Base-by-base conservation (phyloP, 2,113 vertebrate genomes). In the Oophaga pumilio region DNA sequence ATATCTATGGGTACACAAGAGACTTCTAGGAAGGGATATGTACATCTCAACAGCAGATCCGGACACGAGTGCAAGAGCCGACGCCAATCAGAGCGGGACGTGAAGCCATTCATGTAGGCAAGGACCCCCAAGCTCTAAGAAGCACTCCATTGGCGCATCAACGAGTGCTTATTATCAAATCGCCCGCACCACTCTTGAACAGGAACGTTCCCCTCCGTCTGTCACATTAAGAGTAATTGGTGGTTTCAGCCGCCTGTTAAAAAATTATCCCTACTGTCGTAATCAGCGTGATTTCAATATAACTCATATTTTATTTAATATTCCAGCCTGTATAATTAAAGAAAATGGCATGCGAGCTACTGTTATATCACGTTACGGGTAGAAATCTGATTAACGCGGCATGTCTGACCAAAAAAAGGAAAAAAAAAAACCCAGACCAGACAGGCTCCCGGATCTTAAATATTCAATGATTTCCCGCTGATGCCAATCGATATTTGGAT, bases 271-370 rank as follows among this genome's bases (percentile, higher is more conserved):
- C 85, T 14, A 43, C 62, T 69, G 77, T 69, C 76, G 11, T 73
- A 73, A 73, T 73, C 66, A 87, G 77, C 52, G 22, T 73, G 78
- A 81, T 59, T 53, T 59, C 84, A 76, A 60, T 76, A 62, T 15
- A 71, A 69, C 76, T 57, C 28, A 59, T 52, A 86, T 82, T 87
- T 87, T 87, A 81, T 87, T 87, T 81, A 87, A 87, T 81, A 81
- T 73, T 60, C 14, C 28, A 28, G 64, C 15, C 85, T 33, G 26
- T 74, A 49, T 68, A 86, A 69, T 86, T 83, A 83, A 68, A 66
- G 66, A 26, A 82, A 68, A 69, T 53, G 43, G 43, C n/a, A 53
- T 52, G 52, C n/a, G 6, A 66, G n/a, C n/a, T 14, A 52, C 43
- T 82, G 50, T 52, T 68, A 15, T 50, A 17, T 66, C 52, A 26